A percentile compares a stretch with the other conserved stretches of the same genome.
Conservation (phyloP, 2,113 vertebrate genomes). For the Craseonycteris thonglongyai region DNA sequence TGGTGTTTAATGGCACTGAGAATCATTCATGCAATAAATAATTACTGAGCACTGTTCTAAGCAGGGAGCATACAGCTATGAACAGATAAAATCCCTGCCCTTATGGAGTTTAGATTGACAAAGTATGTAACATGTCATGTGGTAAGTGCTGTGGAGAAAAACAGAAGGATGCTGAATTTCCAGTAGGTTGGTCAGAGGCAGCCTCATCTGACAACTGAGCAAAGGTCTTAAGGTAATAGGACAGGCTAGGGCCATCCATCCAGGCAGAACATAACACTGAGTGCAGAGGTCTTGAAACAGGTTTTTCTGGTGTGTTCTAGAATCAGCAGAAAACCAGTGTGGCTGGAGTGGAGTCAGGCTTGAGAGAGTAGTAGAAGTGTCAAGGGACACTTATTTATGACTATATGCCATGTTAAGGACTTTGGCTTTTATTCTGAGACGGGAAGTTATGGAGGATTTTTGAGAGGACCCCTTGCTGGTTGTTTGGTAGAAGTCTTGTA, state of each 20-base stretch:
- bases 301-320: not conserved
- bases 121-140: not conserved
- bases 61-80: not conserved
- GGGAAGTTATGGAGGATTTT: not conserved
- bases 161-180: not conserved
- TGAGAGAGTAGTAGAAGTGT: not conserved
- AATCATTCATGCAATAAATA: not conserved
- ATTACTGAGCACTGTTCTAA: not conserved
- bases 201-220: not conserved
- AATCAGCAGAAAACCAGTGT: not conserved
- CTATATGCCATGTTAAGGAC: not conserved
- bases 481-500: not conserved
- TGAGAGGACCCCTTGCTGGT: not conserved
- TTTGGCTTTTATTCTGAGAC: not conserved
- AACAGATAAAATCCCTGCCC: not conserved
- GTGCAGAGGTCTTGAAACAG: not conserved
- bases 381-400: not conserved
- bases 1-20: not conserved
- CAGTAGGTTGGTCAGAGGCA: not conserved
- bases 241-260: not conserved
- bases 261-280: not conserved
- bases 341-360: not conserved
- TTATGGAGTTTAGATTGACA: not conserved
- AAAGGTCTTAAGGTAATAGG: not conserved
- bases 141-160: not conserved